Conservation (phyloP, 2,797 vertebrate genomes). For the Aphelocoma californica region DNA sequence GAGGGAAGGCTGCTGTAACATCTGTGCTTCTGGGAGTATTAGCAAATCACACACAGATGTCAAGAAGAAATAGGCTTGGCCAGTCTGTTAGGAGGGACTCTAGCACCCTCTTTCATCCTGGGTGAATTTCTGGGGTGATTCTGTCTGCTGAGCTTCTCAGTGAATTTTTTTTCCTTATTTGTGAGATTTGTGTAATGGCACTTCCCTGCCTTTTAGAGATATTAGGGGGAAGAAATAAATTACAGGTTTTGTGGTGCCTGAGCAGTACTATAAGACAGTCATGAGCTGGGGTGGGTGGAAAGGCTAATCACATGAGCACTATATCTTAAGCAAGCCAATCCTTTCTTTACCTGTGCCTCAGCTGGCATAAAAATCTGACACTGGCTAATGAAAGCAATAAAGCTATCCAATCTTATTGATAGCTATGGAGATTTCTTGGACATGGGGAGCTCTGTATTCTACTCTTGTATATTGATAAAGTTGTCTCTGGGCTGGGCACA, state of each 20-base stretch:
- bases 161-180: neutral
- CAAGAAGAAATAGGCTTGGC: neutral
- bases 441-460: neutral
- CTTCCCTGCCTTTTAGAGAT: neutral
- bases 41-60: slow-evolving; percentile 18
- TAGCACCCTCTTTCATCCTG: neutral
- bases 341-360: slow-evolving; percentile 2
- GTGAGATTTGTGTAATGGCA: neutral
- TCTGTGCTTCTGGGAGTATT: slow-evolving; percentile 28
- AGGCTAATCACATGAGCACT: slow-evolving; percentile 43
- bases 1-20: slow-evolving; percentile 12
- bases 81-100: neutral
- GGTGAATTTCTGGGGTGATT: neutral
- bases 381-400: slow-evolving; percentile 42
- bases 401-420: slow-evolving; percentile 39
- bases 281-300: neutral
- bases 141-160: neutral
- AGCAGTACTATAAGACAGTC: neutral
- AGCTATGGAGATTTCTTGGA: neutral
- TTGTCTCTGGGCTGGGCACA: neutral
- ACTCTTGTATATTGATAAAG: neutral
- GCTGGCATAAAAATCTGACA: slow-evolving; percentile 44
- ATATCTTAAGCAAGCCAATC: neutral
- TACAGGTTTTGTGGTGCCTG: neutral
- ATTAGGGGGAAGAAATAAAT: neutral